Evolutionary conservation across 37 sponge, comb jelly and placozoan species (phyloP).

Genomic region (Tethya wilhelma): DNA sequence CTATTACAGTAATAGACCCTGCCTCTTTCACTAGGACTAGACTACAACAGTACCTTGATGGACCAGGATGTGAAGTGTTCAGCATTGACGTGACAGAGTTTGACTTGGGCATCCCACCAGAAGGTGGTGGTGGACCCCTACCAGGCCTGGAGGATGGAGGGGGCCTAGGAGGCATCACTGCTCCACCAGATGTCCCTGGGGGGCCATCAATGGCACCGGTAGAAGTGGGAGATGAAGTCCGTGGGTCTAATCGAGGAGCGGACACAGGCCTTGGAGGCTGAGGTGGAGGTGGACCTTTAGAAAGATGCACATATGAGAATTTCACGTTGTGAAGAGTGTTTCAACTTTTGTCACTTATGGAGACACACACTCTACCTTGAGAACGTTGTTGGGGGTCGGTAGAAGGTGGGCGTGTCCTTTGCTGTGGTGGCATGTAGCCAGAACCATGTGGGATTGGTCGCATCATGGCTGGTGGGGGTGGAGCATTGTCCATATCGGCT

Average conservation of each 20-base stretch:
- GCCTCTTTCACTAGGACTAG: too few species aligned
- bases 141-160: constrained; percentile 4
- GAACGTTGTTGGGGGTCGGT: constrained; percentile 6
- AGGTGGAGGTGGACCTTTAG: not conserved
- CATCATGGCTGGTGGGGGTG: not conserved
- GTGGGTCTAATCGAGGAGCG: constrained; percentile 24
- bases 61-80: too few species aligned
- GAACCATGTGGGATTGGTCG: constrained; percentile 10
- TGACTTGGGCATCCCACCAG: too few species aligned
- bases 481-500: constrained; percentile 15
- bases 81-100: too few species aligned
- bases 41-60: too few species aligned
- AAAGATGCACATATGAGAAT: too few species aligned
- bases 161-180: not conserved
- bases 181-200: not conserved
- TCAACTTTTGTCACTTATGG: too few species aligned
- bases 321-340: too few species aligned
- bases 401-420: constrained; percentile 42
- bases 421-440: not conserved
- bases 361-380: too few species aligned
- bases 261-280: not conserved
- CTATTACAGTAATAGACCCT: too few species aligned
- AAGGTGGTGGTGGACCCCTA: not conserved
- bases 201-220: not conserved
- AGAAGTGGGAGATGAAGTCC: constrained; percentile 1